Evolutionary conservation across 2,797 vertebrate species (phyloP).

Genomic region (Myripristis murdjan): DNA sequence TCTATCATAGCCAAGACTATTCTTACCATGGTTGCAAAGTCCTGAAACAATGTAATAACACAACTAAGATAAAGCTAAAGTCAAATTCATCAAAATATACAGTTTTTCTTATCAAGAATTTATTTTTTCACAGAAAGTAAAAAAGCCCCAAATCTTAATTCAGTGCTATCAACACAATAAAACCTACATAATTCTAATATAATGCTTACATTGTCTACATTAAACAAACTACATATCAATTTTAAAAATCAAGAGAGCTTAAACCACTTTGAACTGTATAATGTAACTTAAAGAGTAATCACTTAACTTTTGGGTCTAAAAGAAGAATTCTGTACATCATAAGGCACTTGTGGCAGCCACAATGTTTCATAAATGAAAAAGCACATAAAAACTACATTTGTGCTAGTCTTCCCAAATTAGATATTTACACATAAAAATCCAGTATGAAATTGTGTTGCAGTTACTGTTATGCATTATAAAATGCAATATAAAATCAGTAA

Average conservation of each 20-base stretch:
- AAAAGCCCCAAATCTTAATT: constrained; percentile 13
- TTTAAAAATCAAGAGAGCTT: not conserved
- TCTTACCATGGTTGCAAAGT: not conserved
- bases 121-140: constrained; percentile 23
- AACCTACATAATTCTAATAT: constrained; percentile 19
- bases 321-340: constrained; percentile 69
- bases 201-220: not conserved
- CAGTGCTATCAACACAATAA: not conserved
- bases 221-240: not conserved
- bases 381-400: constrained; percentile 17
- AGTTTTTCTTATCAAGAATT: constrained; percentile 32
- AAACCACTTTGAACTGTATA: not conserved
- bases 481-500: constrained; percentile 34
- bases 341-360: constrained; percentile 85
- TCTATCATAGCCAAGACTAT: constrained; percentile 3
- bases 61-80: constrained; percentile 24
- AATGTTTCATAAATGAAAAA: constrained; percentile 62
- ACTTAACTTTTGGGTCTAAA: constrained; percentile 36
- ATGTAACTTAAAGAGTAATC: no score
- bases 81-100: constrained; percentile 38
- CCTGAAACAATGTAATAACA: constrained; percentile 10
- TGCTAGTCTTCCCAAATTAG: constrained; percentile 16
- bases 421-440: not conserved
- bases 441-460: constrained; percentile 1
- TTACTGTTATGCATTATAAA: constrained; percentile 11